Evolutionary conservation across 35 echinoderm and acorn worm genomes (phyloP).

Genomic region (Apostichopus parvimensis): DNA sequence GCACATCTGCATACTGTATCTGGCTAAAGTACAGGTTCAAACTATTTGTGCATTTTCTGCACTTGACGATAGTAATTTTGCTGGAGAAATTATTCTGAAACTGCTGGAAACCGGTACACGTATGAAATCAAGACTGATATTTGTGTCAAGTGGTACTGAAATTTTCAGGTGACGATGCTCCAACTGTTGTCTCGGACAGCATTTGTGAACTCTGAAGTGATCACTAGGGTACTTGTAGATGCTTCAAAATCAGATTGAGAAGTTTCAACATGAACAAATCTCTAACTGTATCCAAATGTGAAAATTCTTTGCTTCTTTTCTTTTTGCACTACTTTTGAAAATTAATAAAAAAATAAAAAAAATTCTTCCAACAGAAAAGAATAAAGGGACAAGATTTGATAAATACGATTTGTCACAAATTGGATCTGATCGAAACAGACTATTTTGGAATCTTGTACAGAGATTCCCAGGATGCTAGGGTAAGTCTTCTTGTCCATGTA

Average conservation of each 20-base stretch:
- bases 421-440: constrained; percentile 57
- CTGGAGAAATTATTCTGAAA: no score
- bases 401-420: constrained; percentile 38
- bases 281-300: no score
- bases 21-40: no score
- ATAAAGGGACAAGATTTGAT: constrained; percentile 52
- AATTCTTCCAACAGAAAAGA: constrained; percentile 30
- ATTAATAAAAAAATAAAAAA: not conserved
- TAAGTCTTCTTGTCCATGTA: not conserved
- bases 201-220: not conserved
- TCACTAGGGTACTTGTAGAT: no score
- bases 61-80: no score
- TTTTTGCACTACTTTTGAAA: not conserved
- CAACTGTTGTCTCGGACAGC: not conserved
- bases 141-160: not conserved
- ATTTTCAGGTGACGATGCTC: not conserved
- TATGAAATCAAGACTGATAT: not conserved
- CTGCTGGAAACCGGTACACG: no score
- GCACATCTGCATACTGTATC: no score
- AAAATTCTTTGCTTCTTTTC: not conserved
- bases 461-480: constrained; percentile 58
- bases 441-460: constrained; percentile 59
- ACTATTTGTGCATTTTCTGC: no score
- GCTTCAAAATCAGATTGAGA: not conserved
- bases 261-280: not conserved